Conservation (phyloP, 2,797 vertebrate genomes). For the Varecia variegata region DNA sequence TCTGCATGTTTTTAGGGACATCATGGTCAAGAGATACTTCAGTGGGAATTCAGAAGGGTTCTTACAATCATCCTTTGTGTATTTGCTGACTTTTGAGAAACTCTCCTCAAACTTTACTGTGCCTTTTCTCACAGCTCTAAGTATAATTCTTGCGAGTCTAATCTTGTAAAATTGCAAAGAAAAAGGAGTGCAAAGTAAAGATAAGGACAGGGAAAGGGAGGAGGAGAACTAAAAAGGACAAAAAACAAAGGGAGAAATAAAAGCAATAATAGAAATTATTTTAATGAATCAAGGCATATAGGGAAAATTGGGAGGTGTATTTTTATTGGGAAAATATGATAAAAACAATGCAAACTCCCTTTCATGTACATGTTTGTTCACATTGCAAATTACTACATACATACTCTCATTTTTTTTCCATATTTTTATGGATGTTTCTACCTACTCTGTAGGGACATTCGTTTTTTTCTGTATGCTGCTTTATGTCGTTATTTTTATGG, state of each 20-base stretch:
- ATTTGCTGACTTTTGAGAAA: constrained; percentile 35
- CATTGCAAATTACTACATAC: not conserved
- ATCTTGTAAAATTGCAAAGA: not conserved
- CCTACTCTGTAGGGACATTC: not conserved
- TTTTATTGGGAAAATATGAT: not conserved
- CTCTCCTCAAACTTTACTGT: not conserved
- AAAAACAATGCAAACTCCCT: not conserved
- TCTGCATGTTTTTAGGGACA: not conserved
- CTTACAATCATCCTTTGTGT: not conserved
- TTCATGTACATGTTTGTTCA: not conserved
- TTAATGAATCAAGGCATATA: not conserved
- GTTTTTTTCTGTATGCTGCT: not conserved
- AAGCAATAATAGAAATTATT: not conserved
- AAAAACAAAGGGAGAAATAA: not conserved
- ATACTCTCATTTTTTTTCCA: not conserved
- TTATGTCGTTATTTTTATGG: not conserved
- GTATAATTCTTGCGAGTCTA: not conserved
- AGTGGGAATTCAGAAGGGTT: not conserved
- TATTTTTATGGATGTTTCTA: not conserved
- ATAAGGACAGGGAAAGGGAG: not conserved
- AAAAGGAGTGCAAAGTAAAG: not conserved
- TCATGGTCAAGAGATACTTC: not conserved
- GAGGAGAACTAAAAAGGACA: not conserved
- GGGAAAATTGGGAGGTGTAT: not conserved
- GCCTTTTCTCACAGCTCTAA: not conserved